These are phyloP conservation scores for Porites cylindrica DNA, from an alignment of 92 coral and sea anemone genomes.

Conservation along the genomic window DNA sequence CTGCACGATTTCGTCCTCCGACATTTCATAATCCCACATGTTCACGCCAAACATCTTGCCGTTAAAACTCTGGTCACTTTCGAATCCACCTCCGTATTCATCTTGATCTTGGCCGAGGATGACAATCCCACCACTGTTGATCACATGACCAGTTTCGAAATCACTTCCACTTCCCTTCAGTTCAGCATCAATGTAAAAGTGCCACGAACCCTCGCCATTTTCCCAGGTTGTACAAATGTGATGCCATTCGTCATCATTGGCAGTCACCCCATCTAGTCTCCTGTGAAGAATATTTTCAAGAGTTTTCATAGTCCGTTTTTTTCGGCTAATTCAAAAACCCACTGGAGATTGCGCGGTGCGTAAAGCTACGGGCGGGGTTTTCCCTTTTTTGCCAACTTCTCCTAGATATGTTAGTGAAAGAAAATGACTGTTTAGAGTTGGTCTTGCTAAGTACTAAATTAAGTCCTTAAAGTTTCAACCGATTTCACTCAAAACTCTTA, in stretches of 20 bases:
- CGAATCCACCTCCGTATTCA: conserved; percentile 14
- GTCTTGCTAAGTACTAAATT: no score
- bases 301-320: no score
- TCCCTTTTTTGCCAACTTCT: no score
- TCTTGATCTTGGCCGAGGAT: conserved; percentile 49
- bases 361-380: no score
- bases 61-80: conserved; percentile 24
- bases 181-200: conserved; percentile 17
- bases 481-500: no score
- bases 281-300: not conserved
- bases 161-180: not conserved
- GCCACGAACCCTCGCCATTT: conserved; percentile 34
- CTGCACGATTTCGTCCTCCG: not conserved
- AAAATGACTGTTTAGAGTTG: no score
- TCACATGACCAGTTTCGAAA: conserved; percentile 14
- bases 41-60: conserved; percentile 36
- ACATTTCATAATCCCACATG: conserved; percentile 16
- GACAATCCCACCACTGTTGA: conserved; percentile 26
- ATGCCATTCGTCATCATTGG: conserved; percentile 12
- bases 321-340: no score
- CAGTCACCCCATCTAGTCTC: not conserved
- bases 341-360: no score
- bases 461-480: no score
- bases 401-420: no score
- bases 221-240: conserved; percentile 35